Conservation (phyloP, 2,797 vertebrate species). For the Phataginus tetradactyla region DNA sequence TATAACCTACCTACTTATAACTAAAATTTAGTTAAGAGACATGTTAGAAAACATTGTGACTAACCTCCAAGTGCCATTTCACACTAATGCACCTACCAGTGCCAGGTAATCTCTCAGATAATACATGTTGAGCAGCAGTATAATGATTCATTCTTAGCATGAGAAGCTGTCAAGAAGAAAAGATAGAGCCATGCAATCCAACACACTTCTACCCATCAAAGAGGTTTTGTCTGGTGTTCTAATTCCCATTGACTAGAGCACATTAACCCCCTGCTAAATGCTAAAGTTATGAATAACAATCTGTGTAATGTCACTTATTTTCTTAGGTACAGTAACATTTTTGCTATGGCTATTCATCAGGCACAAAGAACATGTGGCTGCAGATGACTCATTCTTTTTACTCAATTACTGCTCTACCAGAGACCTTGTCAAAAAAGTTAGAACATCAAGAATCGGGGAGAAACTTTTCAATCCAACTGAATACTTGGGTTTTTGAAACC, state of each 20-base stretch:
- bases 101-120: neutral
- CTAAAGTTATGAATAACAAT: neutral
- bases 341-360: neutral
- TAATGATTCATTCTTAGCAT: conserved; percentile 31
- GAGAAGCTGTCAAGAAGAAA: conserved; percentile 6
- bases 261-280: neutral
- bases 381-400: neutral
- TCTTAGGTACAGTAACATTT: neutral
- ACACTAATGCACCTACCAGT: neutral
- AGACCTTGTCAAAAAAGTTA: neutral
- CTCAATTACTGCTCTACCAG: neutral
- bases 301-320: neutral
- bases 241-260: neutral
- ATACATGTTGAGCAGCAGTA: conserved; percentile 23
- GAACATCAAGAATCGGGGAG: neutral
- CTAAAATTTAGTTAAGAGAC: conserved; percentile 6
- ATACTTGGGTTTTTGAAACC: neutral
- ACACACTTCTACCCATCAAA: neutral
- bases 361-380: neutral
- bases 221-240: neutral
- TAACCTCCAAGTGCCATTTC: conserved; percentile 9
- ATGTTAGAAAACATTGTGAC: conserved; percentile 47
- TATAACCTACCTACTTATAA: neutral
- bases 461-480: neutral
- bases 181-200: neutral